Conservation (phyloP, 2,888 invertebrate species). For the Drosophila paranaensis region DNA sequence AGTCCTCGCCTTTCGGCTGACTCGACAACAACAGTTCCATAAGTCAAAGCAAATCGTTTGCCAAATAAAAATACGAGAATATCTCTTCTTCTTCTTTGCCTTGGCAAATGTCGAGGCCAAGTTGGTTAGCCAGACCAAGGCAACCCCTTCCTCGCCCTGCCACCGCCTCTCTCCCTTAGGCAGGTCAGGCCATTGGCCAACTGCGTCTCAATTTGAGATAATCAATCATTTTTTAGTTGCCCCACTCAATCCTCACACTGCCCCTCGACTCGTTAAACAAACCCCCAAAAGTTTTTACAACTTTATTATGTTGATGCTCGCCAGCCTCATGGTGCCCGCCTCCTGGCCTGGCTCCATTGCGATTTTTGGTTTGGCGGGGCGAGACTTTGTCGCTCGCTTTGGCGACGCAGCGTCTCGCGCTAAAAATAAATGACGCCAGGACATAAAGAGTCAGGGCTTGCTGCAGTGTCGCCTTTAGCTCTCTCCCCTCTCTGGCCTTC, state of each 20-base stretch:
- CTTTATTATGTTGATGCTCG: constrained; percentile 63
- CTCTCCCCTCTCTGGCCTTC: neutral
- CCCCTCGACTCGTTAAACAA: constrained; percentile 51
- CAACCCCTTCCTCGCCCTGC: too few species aligned
- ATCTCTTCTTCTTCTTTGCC: constrained; percentile 3
- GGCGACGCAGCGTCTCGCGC: constrained; percentile 74
- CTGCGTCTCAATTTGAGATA: constrained; percentile 53
- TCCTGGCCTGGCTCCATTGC: constrained; percentile 12
- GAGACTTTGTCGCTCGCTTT: constrained; percentile 42
- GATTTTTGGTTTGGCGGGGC: neutral
- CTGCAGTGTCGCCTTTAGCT: constrained; percentile 10
- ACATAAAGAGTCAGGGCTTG: constrained; percentile 36
- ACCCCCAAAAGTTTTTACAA: constrained; percentile 61
- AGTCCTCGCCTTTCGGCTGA: constrained; percentile 32
- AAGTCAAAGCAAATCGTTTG: constrained; percentile 30
- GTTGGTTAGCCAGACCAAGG: constrained; percentile 1
- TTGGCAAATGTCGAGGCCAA: constrained; percentile 54
- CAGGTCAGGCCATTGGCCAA: constrained; percentile 41
- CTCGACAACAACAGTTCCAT: constrained; percentile 50
- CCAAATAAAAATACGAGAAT: constrained; percentile 8
- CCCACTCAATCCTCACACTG: neutral
- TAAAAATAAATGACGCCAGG: constrained; percentile 71
- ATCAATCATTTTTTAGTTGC: constrained; percentile 72
- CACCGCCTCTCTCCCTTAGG: neutral
- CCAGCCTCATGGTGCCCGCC: constrained; percentile 6